These are phyloP conservation scores for Notodonta dromedarius DNA, from an alignment of 2,888 invertebrate species.

Conservation along the genomic window DNA sequence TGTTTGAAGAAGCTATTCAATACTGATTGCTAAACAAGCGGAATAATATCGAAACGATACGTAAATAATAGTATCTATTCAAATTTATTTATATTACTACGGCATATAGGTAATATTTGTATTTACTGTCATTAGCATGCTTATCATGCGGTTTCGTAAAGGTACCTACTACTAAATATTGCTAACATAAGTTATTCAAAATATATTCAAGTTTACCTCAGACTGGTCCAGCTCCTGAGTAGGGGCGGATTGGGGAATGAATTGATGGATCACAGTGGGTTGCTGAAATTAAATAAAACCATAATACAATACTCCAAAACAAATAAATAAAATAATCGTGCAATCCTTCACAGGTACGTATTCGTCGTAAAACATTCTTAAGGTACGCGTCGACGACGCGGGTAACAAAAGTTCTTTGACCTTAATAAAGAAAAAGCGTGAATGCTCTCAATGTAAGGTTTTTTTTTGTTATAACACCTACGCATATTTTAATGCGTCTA, in stretches of 20 bases:
- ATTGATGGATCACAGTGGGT: constrained; percentile 71
- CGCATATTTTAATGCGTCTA: constrained; percentile 11
- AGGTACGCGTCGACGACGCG: constrained; percentile 42
- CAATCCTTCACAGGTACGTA: constrained; percentile 11
- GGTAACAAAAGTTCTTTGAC: constrained; percentile 57
- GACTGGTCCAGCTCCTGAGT: constrained; percentile 78
- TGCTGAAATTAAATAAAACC: constrained; percentile 54
- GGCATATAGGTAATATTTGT: no score
- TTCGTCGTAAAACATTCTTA: constrained; percentile 20
- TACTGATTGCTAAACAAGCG: constrained; percentile 8
- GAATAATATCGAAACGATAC: not conserved
- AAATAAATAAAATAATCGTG: not conserved
- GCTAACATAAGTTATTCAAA: not conserved
- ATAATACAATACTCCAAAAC: not conserved
- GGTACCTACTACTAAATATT: no score
- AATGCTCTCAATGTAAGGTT: constrained; percentile 39
- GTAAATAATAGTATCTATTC: not conserved
- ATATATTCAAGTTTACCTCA: constrained; percentile 56
- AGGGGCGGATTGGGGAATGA: constrained; percentile 77
- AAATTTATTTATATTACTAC: not conserved
- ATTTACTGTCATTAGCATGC: no score
- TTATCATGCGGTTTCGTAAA: no score
- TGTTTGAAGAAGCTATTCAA: constrained; percentile 11
- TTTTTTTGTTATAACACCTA: constrained; percentile 15
- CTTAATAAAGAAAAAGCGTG: constrained; percentile 46